A percentile compares a stretch with the other conserved stretches of the same genome.
Evolutionary conservation across 1,140 invertebrate species (phyloP).

Genomic region (Pseudobourletiella spinata): DNA sequence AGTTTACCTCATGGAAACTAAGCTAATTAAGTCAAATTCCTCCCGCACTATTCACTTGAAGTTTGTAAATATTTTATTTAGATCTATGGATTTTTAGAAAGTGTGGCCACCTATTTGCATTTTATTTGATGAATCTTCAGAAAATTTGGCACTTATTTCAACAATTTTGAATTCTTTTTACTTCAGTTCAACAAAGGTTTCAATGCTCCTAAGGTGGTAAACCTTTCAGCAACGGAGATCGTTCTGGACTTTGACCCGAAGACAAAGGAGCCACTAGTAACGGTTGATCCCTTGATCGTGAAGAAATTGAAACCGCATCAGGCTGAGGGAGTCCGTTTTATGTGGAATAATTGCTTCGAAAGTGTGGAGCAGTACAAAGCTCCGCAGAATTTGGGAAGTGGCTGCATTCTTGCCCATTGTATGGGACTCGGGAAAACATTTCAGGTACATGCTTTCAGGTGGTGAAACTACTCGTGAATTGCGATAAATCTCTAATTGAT

Average conservation of each 20-base stretch:
- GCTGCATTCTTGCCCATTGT: constrained; percentile 84
- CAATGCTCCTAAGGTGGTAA: constrained; percentile 47
- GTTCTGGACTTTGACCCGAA: constrained; percentile 74
- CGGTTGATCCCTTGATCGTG: constrained; percentile 70
- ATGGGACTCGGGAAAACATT: constrained; percentile 61
- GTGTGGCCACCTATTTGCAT: too few species aligned
- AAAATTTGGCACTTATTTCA: too few species aligned
- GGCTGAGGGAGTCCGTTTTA: constrained; percentile 83
- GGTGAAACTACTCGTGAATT: too few species aligned
- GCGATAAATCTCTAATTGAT: not conserved
- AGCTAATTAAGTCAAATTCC: too few species aligned
- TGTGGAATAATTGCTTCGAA: constrained; percentile 93
- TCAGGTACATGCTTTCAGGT: too few species aligned
- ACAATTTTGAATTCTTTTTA: too few species aligned
- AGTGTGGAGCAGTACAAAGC: constrained; percentile 66
- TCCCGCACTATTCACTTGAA: too few species aligned
- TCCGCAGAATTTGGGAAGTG: constrained; percentile 57
- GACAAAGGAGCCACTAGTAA: constrained; percentile 65
- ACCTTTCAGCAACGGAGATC: constrained; percentile 57
- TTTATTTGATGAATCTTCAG: too few species aligned
- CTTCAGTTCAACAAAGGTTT: constrained; percentile 65
- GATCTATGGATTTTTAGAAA: too few species aligned
- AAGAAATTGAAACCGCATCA: constrained; percentile 90
- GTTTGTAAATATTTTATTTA: too few species aligned
- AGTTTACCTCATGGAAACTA: too few species aligned